phyloP scores from a whole-genome alignment of 1,140 invertebrate genomes.

The Scaptomyza montana region DNA sequence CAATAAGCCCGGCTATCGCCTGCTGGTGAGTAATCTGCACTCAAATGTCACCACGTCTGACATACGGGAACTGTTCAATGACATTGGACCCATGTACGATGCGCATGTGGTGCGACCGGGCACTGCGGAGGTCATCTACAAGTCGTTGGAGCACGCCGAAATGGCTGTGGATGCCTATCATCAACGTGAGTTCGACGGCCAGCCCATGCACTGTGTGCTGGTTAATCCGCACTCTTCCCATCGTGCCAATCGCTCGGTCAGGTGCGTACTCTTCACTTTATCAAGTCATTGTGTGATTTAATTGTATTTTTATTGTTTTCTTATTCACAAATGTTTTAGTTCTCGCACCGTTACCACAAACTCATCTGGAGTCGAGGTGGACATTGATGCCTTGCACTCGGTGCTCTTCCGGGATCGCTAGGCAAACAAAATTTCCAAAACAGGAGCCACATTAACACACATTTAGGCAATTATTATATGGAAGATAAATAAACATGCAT shows the following conservation, averaged over 20 bases:
- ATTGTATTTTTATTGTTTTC: background rate
- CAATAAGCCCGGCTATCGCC: slow-evolving; percentile 87
- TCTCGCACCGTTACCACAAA: slow-evolving; percentile 71
- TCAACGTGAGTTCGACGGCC: slow-evolving; percentile 94
- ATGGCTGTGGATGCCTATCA: slow-evolving; percentile 96
- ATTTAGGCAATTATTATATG: slow-evolving; percentile 9
- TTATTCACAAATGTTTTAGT: slow-evolving; percentile 10
- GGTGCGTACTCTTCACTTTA: slow-evolving; percentile 25
- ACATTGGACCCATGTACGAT: slow-evolving; percentile 93
- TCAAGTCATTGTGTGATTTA: no score
- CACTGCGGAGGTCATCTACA: slow-evolving; percentile 95
- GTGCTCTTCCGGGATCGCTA: slow-evolving; percentile 72
- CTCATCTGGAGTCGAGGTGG: slow-evolving; percentile 70
- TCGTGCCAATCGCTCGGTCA: slow-evolving; percentile 85
- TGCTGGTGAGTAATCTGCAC: slow-evolving; percentile 94
- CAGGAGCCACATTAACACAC: slow-evolving; percentile 13
- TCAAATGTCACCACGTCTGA: slow-evolving; percentile 93
- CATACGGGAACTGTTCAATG: slow-evolving; percentile 96
- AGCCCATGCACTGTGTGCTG: slow-evolving; percentile 92
- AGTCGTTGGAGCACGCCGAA: slow-evolving; percentile 92
- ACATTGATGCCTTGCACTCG: slow-evolving; percentile 73
- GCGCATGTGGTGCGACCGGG: slow-evolving; percentile 93
- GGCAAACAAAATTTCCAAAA: background rate
- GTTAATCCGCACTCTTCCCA: slow-evolving; percentile 89
- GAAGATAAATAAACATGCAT: slow-evolving; percentile 5